These are phyloP conservation scores for Crotalus helleri DNA, from an alignment of 2,113 vertebrate species.

Conservation along the genomic window DNA sequence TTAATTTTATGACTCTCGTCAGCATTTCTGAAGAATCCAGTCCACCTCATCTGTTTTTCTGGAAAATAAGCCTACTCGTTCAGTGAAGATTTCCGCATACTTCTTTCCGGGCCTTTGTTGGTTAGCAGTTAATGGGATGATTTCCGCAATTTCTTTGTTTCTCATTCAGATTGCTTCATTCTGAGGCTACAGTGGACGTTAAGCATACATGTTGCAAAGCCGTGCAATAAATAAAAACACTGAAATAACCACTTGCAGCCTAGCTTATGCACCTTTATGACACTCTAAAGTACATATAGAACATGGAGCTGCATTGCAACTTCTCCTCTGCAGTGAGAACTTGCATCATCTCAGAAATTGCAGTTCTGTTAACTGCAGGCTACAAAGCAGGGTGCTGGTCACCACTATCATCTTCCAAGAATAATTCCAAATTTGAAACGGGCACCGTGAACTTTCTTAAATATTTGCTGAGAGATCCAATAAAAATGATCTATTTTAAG, in stretches of 20 bases:
- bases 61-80: neutral
- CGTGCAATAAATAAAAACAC: neutral
- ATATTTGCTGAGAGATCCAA: neutral
- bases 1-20: neutral
- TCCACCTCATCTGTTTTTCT: neutral
- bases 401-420: neutral
- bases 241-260: neutral
- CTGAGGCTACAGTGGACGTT: neutral
- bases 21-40: neutral
- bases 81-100: neutral
- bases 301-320: too few relatives aligned
- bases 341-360: neutral
- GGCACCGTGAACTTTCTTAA: neutral
- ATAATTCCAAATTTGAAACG: neutral
- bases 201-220: neutral
- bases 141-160: neutral
- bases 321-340: neutral
- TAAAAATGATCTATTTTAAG: neutral
- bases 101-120: neutral
- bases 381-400: neutral
- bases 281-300: neutral
- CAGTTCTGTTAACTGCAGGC: neutral
- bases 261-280: neutral
- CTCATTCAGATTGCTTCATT: slow-evolving; percentile 4
- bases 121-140: neutral